Evolutionary conservation across 30 jellyfish, hydroid and myxozoan genomes (phyloP), one percentile per base, ranked within the genome.

Genomic region (Pelagia noctiluca): DNA sequence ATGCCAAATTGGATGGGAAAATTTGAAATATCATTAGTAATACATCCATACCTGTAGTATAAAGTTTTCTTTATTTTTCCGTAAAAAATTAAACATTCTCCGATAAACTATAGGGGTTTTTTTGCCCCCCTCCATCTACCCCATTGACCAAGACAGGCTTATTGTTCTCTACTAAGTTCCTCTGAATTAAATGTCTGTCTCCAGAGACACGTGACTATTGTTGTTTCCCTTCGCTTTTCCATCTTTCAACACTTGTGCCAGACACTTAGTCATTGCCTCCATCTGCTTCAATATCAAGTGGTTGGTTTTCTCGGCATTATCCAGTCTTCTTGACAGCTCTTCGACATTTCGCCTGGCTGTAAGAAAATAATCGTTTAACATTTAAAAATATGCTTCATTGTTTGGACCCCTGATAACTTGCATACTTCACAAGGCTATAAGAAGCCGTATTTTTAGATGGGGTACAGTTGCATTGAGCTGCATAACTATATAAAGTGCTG

Each of bases 201-300:
- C 91, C 0, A 37, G 36, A 1, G 91, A 63, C 19, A 3, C 69
- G 7, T 64, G 35, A 36, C 50, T 67, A 71, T 81, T 67, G 35
- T 47, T 68, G 26, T 0, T 22, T 2, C 19, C 35, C 34, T 30
- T 81, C 1, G 35, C 2, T 30, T 31, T 48, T 2, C 61, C 84
- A 22, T 81, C 91, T 54, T 71, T 25, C 57, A 81, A 47, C 33
- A 81, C 78, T 57, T 81, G 70, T 22, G 91, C 84, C 49, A 81
- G 60, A 53, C 91, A 81, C 36, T 81, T 81, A 19, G 91, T 81
- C 78, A 67, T 50, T 18, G 91, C 91, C 31, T 81, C 91, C 78
- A 81, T 35, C 69, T 81, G 91, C 42, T 50, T 34, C 91, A 81
- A 47, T 28, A 81, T 63, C 79, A 81, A 69, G 42, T 67, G 91